These are phyloP conservation scores for Pelosia muscerda DNA, from an alignment of 2,888 invertebrate genomes.

Conservation along the genomic window DNA sequence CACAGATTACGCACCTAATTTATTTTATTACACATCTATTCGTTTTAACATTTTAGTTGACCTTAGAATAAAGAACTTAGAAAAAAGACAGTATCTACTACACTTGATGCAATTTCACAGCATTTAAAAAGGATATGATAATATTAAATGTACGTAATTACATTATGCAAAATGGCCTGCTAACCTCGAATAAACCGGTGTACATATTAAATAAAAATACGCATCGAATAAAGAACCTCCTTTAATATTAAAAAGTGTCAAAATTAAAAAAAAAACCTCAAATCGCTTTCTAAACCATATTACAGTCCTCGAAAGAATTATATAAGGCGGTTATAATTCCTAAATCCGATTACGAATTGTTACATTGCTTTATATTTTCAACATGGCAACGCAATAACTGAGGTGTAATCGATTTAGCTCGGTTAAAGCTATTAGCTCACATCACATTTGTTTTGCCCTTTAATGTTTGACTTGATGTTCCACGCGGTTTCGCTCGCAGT, in stretches of 20 bases:
- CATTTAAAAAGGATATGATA: neutral
- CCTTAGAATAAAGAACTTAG: neutral
- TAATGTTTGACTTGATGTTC: neutral
- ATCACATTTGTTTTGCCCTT: neutral
- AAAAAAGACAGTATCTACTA: neutral
- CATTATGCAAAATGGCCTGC: neutral
- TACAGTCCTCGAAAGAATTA: slow-evolving; percentile 31
- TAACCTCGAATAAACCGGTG: slow-evolving; percentile 4
- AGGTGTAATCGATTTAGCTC: slow-evolving; percentile 43
- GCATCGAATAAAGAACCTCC: neutral
- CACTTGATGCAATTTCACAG: slow-evolving; percentile 1
- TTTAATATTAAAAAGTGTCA: neutral
- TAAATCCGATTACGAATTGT: slow-evolving; percentile 42
- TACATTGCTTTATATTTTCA: slow-evolving; percentile 45
- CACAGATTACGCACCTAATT: no score
- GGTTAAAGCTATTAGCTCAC: slow-evolving; percentile 25
- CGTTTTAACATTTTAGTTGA: neutral
- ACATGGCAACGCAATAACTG: slow-evolving; percentile 38
- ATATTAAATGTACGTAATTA: neutral
- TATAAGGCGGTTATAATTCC: slow-evolving; percentile 25
- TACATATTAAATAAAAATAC: neutral
- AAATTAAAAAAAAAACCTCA: slow-evolving; percentile 16
- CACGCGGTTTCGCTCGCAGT: neutral
- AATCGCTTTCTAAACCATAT: slow-evolving; percentile 14
- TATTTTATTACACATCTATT: no score